Evolutionary conservation across 2,888 invertebrate genomes (phyloP).

Genomic region (Hirtodrosophila duncani): DNA sequence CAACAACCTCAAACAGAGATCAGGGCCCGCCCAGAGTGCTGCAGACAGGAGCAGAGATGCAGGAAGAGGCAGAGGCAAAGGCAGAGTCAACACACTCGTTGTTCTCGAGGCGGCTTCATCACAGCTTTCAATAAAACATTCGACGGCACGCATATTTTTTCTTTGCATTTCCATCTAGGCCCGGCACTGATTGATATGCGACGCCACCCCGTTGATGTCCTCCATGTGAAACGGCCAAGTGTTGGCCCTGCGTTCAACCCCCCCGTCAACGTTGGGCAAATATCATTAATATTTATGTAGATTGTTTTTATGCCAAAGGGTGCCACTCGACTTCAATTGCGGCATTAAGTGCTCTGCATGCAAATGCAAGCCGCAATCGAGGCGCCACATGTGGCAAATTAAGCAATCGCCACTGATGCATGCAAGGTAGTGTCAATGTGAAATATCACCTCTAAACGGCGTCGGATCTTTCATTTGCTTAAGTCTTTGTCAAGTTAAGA

Average conservation of each 20-base stretch:
- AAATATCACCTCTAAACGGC: too few species aligned
- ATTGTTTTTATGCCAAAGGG: conserved; percentile 39
- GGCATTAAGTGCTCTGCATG: conserved; percentile 50
- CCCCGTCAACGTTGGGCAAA: conserved; percentile 70
- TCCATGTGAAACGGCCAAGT: conserved; percentile 66
- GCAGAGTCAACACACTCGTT: conserved; percentile 8
- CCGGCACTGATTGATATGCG: conserved; percentile 62
- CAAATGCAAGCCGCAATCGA: conserved; percentile 40
- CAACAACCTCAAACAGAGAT: conserved; percentile 15
- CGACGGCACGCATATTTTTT: conserved; percentile 1
- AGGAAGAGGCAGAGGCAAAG: conserved; percentile 4
- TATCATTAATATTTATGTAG: conserved; percentile 72
- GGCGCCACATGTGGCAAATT: conserved; percentile 69
- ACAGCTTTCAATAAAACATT: conserved; percentile 15
- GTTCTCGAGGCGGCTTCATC: too few species aligned
- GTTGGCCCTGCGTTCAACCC: conserved; percentile 33
- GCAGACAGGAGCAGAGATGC: conserved; percentile 31
- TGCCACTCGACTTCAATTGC: conserved; percentile 46
- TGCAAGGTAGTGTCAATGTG: too few species aligned
- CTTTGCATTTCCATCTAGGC: conserved; percentile 13
- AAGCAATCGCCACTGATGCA: conserved; percentile 45
- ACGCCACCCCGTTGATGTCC: conserved; percentile 45
- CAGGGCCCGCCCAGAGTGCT: conserved; percentile 25
- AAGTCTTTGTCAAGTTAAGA: too few species aligned
- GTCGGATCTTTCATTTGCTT: too few species aligned